Percentiles rank a stretch among this genome's conserved stretches.
Evolutionary conservation across 2,113 vertebrate genomes (phyloP).

Genomic region (Cervus canadensis): DNA sequence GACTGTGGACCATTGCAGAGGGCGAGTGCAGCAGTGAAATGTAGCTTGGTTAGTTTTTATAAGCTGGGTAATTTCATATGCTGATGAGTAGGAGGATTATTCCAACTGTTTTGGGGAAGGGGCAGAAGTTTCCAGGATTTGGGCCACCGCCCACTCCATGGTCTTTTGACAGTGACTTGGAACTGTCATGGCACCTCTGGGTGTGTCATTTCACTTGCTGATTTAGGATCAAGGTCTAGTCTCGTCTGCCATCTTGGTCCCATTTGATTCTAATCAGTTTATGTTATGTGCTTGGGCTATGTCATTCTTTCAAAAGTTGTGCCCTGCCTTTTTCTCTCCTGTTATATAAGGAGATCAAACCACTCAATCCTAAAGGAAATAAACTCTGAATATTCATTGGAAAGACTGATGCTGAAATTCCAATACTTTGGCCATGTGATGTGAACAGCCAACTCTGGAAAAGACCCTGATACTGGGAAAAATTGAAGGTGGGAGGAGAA

Average conservation of each 20-base stretch:
- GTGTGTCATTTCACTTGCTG: neutral
- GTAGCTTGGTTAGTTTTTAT: neutral
- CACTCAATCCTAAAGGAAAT: neutral
- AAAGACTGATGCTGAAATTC: neutral
- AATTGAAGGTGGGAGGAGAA: neutral
- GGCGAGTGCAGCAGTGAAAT: neutral
- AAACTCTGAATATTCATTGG: neutral
- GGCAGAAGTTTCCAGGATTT: neutral
- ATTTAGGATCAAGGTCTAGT: neutral
- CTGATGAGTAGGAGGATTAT: neutral
- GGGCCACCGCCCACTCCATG: neutral
- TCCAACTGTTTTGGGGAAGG: neutral
- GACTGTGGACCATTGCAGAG: neutral
- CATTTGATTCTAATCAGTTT: neutral
- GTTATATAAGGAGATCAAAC: neutral
- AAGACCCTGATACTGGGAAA: neutral
- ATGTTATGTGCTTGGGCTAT: neutral
- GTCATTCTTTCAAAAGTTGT: neutral
- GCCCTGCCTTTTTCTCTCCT: neutral
- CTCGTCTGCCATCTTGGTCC: neutral
- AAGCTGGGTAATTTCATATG: neutral
- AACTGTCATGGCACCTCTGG: neutral
- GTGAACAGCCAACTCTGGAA: neutral
- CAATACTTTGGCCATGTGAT: neutral
- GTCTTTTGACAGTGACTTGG: neutral